Evolutionary conservation across 1,140 invertebrate species (phyloP).

Genomic region (Heterodera carotae): DNA sequence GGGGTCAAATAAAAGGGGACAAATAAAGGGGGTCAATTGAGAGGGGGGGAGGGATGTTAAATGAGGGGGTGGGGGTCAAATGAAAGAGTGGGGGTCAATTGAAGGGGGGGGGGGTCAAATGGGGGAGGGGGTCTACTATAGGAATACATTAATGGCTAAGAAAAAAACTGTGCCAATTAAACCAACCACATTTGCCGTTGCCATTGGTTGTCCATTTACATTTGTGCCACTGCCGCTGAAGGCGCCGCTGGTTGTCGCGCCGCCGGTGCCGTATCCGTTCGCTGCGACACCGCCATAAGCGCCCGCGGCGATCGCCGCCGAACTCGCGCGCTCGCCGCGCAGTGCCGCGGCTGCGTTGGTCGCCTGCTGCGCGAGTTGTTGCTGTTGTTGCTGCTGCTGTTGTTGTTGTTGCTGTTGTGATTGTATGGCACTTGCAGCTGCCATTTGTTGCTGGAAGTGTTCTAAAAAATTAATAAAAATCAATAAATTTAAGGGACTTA

Average conservation of each 20-base stretch:
- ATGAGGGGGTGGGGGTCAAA: no score
- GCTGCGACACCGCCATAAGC: slow-evolving; percentile 69
- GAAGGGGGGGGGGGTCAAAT: no score
- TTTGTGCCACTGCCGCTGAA: not conserved
- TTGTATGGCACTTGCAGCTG: slow-evolving; percentile 41
- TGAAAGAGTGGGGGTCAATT: no score
- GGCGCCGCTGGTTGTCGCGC: slow-evolving; percentile 16
- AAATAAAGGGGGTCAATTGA: no score
- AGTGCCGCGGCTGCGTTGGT: slow-evolving; percentile 63
- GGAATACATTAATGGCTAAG: no score
- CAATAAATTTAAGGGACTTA: not conserved
- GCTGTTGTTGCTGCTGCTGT: slow-evolving; percentile 34
- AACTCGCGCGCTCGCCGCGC: slow-evolving; percentile 80
- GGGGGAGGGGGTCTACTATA: no score
- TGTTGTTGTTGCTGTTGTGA: slow-evolving; percentile 33
- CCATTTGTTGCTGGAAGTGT: slow-evolving; percentile 52
- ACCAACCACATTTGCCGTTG: slow-evolving; percentile 31
- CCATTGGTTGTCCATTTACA: slow-evolving; percentile 19
- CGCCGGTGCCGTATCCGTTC: slow-evolving; percentile 13
- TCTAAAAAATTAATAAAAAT: slow-evolving; percentile 7
- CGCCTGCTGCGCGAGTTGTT: slow-evolving; percentile 42
- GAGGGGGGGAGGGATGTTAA: no score
- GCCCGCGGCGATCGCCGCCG: slow-evolving; percentile 76
- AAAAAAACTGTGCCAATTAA: no score
- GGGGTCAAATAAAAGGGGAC: no score